phyloP scores from a whole-genome alignment of 2,113 vertebrate genomes.

The Seriola dumerili region DNA sequence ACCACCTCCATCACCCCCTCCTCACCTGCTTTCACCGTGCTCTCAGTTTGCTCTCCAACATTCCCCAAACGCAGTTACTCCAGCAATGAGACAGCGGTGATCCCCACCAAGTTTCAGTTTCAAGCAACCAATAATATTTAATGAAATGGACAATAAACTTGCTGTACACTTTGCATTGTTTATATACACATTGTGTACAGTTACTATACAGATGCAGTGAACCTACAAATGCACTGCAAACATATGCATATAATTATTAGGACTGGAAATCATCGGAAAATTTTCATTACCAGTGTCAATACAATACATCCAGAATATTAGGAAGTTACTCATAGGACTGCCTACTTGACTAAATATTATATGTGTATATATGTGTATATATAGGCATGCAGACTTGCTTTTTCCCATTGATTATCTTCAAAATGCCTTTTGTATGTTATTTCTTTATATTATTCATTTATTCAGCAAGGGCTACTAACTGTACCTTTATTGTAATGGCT shows the following conservation, averaged over 20 bases:
- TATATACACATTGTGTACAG: not conserved
- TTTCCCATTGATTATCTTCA: not conserved
- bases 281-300: too few species aligned
- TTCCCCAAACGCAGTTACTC: constrained; percentile 7
- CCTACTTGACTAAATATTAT: too few species aligned
- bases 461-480: too few species aligned
- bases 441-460: not conserved
- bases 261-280: too few species aligned
- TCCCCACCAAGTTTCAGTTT: constrained; percentile 31
- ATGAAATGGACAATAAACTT: too few species aligned
- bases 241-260: too few species aligned
- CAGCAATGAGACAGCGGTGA: not conserved
- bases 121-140: not conserved
- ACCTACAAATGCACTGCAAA: too few species aligned
- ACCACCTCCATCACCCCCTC: constrained; percentile 56
- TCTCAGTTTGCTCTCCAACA: constrained; percentile 7
- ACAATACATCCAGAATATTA: too few species aligned
- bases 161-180: not conserved
- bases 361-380: too few species aligned
- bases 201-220: not conserved
- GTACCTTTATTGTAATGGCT: too few species aligned
- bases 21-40: constrained; percentile 35
- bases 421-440: not conserved
- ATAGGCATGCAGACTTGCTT: too few species aligned
- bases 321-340: too few species aligned